These are phyloP conservation scores for Ellobius talpinus DNA, from an alignment of 2,113 vertebrate genomes.

Conservation along the genomic window DNA sequence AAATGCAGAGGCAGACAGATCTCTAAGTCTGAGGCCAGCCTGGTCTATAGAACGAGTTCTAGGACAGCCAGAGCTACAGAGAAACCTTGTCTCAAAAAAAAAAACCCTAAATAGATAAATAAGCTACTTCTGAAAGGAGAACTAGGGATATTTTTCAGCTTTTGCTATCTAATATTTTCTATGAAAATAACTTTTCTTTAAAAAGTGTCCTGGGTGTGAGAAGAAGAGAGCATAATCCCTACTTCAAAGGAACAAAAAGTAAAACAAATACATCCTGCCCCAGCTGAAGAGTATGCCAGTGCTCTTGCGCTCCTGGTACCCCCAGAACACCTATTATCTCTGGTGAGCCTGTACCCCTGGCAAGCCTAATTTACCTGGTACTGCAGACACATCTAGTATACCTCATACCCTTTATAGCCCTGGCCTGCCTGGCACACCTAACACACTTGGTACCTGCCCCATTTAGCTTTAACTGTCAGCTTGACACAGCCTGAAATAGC, in stretches of 20 bases:
- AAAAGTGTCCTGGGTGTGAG: not conserved
- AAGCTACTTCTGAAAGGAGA: not conserved
- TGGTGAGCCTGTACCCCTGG: not conserved
- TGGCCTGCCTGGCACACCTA: not conserved
- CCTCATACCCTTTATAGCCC: not conserved
- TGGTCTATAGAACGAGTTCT: not conserved
- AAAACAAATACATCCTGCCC: not conserved
- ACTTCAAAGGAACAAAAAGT: not conserved
- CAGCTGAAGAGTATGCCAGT: not conserved
- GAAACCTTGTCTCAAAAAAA: not conserved
- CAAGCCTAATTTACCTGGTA: not conserved
- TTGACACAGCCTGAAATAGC: not conserved
- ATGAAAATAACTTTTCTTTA: conserved; percentile 1
- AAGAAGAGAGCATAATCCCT: not conserved
- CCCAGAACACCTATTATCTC: not conserved
- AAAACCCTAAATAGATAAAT: not conserved
- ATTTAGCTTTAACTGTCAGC: not conserved
- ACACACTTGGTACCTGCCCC: not conserved
- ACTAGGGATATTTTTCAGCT: not conserved
- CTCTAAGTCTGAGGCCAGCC: not conserved
- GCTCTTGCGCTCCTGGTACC: fast-evolving
- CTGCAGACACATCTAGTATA: not conserved
- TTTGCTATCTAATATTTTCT: not conserved
- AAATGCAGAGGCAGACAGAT: not conserved
- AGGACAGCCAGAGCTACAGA: not conserved